Evolutionary conservation across 2,113 vertebrate species (phyloP).

Genomic region (Martes martes): DNA sequence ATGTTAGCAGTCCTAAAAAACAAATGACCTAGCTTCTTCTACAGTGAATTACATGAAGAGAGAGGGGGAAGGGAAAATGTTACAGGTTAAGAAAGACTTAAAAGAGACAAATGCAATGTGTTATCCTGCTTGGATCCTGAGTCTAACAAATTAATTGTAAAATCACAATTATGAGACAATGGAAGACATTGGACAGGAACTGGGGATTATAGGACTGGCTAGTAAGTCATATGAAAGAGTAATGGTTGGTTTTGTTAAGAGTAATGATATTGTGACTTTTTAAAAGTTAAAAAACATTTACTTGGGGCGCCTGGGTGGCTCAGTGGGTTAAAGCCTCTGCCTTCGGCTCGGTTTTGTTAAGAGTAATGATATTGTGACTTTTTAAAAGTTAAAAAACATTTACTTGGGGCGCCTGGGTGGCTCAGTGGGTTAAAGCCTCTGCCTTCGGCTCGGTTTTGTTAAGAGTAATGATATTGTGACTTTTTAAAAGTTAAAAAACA

Average conservation of each 20-base stretch:
- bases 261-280: not conserved
- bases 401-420: too few relatives aligned
- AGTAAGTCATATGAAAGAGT: not conserved
- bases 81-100: not conserved
- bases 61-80: not conserved
- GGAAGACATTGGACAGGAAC: not conserved
- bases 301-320: too few relatives aligned
- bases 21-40: not conserved
- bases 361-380: too few relatives aligned
- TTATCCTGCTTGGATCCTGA: not conserved
- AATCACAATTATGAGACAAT: not conserved
- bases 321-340: too few relatives aligned
- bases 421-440: too few relatives aligned
- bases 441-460: too few relatives aligned
- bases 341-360: too few relatives aligned
- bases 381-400: too few relatives aligned
- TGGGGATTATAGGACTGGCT: not conserved
- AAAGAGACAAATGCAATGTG: not conserved
- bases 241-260: not conserved
- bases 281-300: not conserved
- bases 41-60: not conserved
- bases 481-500: too few relatives aligned
- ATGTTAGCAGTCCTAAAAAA: not conserved
- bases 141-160: not conserved
- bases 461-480: too few relatives aligned